These are phyloP conservation scores for Zeugodacus cucurbitae DNA, from an alignment of 1,140 invertebrate genomes.

Conservation along the genomic window DNA sequence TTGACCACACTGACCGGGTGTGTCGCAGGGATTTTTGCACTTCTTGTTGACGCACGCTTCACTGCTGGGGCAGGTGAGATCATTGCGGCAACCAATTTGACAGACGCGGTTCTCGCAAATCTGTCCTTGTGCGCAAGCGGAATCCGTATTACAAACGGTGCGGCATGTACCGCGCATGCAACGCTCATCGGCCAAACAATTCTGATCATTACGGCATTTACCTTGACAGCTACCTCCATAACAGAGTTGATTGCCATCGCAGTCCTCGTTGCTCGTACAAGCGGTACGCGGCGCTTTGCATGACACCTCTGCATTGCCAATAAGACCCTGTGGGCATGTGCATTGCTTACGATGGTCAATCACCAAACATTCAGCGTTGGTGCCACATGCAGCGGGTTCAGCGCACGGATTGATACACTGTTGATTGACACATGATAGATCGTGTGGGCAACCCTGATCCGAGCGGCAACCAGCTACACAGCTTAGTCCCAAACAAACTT, in stretches of 20 bases:
- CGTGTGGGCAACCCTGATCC: constrained; percentile 79
- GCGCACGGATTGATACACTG: constrained; percentile 83
- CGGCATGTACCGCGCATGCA: constrained; percentile 85
- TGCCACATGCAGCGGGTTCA: constrained; percentile 83
- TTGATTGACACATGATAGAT: constrained; percentile 80
- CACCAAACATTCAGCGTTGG: constrained; percentile 79
- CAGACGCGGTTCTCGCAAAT: constrained; percentile 90
- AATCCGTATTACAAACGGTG: constrained; percentile 85
- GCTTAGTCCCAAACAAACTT: constrained; percentile 84
- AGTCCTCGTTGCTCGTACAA: constrained; percentile 75
- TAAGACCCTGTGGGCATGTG: constrained; percentile 76
- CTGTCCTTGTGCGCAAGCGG: constrained; percentile 80
- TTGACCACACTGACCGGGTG: constrained; percentile 78
- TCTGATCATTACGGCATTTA: constrained; percentile 80
- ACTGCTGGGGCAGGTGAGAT: constrained; percentile 78
- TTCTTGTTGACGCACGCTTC: constrained; percentile 85
- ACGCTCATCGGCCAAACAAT: constrained; percentile 85
- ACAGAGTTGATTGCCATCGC: constrained; percentile 76
- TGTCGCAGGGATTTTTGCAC: constrained; percentile 84
- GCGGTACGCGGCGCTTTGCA: constrained; percentile 76
- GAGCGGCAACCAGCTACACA: constrained; percentile 84
- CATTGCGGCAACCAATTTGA: constrained; percentile 84
- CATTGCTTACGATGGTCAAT: constrained; percentile 79
- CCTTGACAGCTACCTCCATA: constrained; percentile 79
- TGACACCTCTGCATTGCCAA: constrained; percentile 78